Evolutionary conservation across 2,888 invertebrate species (phyloP), one percentile per base, ranked within the genome.

Genomic region (Euspilapteryx auroguttella): DNA sequence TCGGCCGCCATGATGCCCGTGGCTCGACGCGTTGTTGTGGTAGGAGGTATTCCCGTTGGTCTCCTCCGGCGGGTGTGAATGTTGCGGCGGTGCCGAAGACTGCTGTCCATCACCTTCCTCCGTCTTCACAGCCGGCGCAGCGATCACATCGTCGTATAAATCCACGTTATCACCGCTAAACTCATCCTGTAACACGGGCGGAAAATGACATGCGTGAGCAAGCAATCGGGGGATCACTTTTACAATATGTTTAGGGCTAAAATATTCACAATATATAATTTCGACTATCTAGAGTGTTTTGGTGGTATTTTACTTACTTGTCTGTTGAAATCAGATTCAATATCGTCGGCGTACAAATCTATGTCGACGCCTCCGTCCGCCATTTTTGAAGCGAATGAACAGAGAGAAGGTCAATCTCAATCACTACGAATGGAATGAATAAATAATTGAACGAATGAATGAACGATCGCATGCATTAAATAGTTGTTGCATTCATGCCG

Each of bases 271-370:
- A n/a, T n/a, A n/a, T n/a, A n/a, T n/a, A n/a, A n/a, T n/a, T n/a
- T n/a, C n/a, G n/a, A n/a, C n/a, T n/a, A n/a, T n/a, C n/a, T n/a
- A n/a, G n/a, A n/a, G n/a, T n/a, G n/a, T n/a, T n/a, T n/a, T n/a
- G n/a, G n/a, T n/a, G n/a, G n/a, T n/a, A n/a, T n/a, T n/a, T n/a
- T n/a, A 85, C 49, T 47, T 43, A 75, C 75, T 59, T 66, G 73
- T 49, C 73, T 59, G 48, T 73, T 75, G 76, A 95, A 95, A 79
- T 94, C 94, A 56, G 91, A 90, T 77, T 94, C 95, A 62, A 95
- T 87, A 81, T 95, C 94, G 64, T 95, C 95, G 45, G 91, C 93
- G 75, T 96, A 96, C 53, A 96, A 83, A 86, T 96, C 95, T 78
- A 95, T 93, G 80, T 95, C 95, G 63, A 87, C 87, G 80, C 91